Evolutionary conservation across 2,113 vertebrate genomes (phyloP).

Genomic region (Sinocyclocheilus maitianheensis): DNA sequence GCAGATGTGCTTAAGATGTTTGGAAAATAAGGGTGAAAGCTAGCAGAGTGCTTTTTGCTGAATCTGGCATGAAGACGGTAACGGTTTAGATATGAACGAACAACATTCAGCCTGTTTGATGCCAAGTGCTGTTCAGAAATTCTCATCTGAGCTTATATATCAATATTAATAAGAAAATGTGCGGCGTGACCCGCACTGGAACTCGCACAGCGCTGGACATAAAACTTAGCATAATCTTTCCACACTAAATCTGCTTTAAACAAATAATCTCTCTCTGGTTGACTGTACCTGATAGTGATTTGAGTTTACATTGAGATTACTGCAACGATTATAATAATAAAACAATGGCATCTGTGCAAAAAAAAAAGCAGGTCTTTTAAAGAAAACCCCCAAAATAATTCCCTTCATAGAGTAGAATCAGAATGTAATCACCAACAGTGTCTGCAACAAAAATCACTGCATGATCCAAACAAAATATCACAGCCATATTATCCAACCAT

Average conservation of each 20-base stretch:
- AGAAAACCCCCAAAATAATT: constrained; percentile 4
- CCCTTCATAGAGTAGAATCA: not conserved
- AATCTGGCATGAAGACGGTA: not conserved
- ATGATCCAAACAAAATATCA: constrained; percentile 4
- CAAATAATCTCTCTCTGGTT: constrained; percentile 56
- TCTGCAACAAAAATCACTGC: constrained; percentile 1
- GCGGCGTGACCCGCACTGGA: not conserved
- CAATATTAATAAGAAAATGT: constrained; percentile 8
- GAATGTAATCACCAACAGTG: not conserved
- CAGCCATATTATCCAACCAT: not conserved
- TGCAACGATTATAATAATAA: constrained; percentile 40
- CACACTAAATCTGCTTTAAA: constrained; percentile 55
- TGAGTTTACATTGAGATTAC: constrained; percentile 17
- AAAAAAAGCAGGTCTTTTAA: constrained; percentile 46
- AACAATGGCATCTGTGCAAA: constrained; percentile 52
- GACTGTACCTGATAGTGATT: constrained; percentile 44
- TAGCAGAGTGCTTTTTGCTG: not conserved
- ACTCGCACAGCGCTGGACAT: constrained; percentile 6
- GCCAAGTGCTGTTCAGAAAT: not conserved
- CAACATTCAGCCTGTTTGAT: not conserved
- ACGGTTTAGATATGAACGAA: not conserved
- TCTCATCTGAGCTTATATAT: constrained; percentile 3
- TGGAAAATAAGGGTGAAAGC: constrained; percentile 14
- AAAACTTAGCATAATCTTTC: constrained; percentile 52
- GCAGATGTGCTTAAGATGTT: constrained; percentile 1